Conservation (phyloP, 2,888 invertebrate species). For the Andrena camellia region DNA sequence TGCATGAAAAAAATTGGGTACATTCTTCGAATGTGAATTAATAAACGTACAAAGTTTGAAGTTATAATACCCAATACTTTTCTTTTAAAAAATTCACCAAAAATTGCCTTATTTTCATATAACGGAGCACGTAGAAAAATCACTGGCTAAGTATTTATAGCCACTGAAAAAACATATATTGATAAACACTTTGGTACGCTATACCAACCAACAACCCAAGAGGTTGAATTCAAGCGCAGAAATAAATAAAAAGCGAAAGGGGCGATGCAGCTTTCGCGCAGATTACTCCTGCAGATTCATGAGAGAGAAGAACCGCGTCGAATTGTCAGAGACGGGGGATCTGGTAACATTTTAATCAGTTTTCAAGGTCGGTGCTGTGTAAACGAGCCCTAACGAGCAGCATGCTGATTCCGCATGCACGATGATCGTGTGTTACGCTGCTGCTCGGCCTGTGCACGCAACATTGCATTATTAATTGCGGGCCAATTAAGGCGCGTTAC, state of each 20-base stretch:
- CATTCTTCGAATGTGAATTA: no score
- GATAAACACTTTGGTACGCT: neutral
- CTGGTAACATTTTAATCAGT: conserved; percentile 69
- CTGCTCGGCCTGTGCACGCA: conserved; percentile 58
- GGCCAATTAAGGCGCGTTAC: conserved; percentile 71
- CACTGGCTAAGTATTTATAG: no score
- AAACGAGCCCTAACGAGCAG: conserved; percentile 69
- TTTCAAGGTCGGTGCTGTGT: conserved; percentile 62
- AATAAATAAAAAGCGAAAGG: conserved; percentile 54
- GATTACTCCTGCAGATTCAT: conserved; percentile 41
- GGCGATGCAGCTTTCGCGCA: conserved; percentile 29
- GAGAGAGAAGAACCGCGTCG: conserved; percentile 40
- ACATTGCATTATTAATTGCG: conserved; percentile 74
- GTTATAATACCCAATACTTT: no score
- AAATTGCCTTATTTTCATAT: no score
- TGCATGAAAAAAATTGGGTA: no score
- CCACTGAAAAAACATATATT: neutral
- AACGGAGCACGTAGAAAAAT: no score
- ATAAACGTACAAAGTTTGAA: no score
- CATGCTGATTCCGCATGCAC: conserved; percentile 62
- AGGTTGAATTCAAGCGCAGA: conserved; percentile 22
- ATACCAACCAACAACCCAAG: neutral
- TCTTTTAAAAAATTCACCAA: no score
- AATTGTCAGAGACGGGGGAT: conserved; percentile 35
- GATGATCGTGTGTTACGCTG: conserved; percentile 45